Evolutionary conservation across 2,888 invertebrate species (phyloP), one percentile per base, ranked within the genome.

Genomic region (Andrena flavipes): DNA sequence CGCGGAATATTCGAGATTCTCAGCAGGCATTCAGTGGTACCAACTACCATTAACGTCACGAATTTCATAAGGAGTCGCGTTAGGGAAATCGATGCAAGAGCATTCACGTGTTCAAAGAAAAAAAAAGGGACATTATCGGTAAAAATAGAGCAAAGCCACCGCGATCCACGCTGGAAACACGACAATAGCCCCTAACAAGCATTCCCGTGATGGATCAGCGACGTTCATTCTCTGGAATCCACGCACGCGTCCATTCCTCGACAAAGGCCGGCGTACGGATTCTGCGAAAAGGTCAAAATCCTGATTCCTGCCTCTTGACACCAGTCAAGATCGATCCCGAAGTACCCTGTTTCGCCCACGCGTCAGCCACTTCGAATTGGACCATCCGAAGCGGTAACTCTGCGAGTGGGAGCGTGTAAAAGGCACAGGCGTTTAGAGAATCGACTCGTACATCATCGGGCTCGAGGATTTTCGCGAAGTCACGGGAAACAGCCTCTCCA

Each of bases 101-200:
- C n/a, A 33, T 62, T 30, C 62, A 62, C 33, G 6, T 1, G 10
- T 6, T 13, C 0, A 3, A 49, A 10, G 42, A 16, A 42, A 42
- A 35, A 42, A 35, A 42, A 42, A 16, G 16, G 42, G 42, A 1
- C 42, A 42, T 42, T 42, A 0, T 16, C 13, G 5, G 5, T 13
- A 68, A 20, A 62, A 78, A 20, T 48, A 2, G n/a, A n/a, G 33
- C 60, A 5, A 8, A 70, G 35, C n/a, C 16, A 26, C 26, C 26
- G 26, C 13, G 2, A n/a, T 16, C 6, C 5, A 51, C 29, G 20
- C 30, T 51, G 20, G 1, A 10, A 59, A 48, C 10, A 33, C 54
- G 26, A 91, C 91, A 91, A 91, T 91, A 74, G 89, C 56, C 71
- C 72, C 60, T 91, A 92, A 92, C 92, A 86, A 92, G 91, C 86